Base-by-base conservation (phyloP, 2,113 vertebrate genomes). In the Anolis carolinensis region DNA sequence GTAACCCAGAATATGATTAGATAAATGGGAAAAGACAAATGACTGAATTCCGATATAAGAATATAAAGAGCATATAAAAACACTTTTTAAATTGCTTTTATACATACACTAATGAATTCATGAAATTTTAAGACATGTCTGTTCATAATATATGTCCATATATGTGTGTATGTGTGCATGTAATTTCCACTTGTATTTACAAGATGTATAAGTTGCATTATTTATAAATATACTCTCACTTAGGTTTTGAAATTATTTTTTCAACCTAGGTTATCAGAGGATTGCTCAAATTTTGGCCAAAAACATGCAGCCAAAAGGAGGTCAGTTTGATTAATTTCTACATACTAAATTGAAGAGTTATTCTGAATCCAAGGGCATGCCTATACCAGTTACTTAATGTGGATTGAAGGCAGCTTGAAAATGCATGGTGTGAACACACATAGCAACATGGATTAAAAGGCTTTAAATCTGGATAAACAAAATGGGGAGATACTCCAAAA, bases 231-330 rank as follows among this genome's bases (percentile, higher is more conserved):
- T 52, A n/a, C 34, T 50, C 8, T 79, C 32, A 71, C 25, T 83
- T 44, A 1, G 48, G 6, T 73, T 74, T 50, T 80, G 27, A 8
- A 13, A 32, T 68, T 77, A 62, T 86, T 72, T 86, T 81, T 44
- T 27, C 52, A 65, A 86, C 8, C 52, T 65, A 86, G 85, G 85
- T 86, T 67, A 86, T 86, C 59, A 86, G 85, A 81, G 85, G 85
- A 81, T 74, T 86, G 59, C 85, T 86, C 59, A 86, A 86, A 81
- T 86, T 86, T 86, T 86, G 85, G 85, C 85, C 85, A 81, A 86
- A 86, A 81, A 86, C 62, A 36, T 86, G 59, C 85, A 86, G 85
- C 85, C 85, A 86, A 71, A 86, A 86, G 71, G 85, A 86, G 85
- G 85, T 86, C n/a, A 86, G 59, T 81, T 25, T 86, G 21, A 34